Evolutionary conservation across 1,140 invertebrate species (phyloP), one percentile per base, ranked within the genome.

Genomic region (Drosophila bifasciata): DNA sequence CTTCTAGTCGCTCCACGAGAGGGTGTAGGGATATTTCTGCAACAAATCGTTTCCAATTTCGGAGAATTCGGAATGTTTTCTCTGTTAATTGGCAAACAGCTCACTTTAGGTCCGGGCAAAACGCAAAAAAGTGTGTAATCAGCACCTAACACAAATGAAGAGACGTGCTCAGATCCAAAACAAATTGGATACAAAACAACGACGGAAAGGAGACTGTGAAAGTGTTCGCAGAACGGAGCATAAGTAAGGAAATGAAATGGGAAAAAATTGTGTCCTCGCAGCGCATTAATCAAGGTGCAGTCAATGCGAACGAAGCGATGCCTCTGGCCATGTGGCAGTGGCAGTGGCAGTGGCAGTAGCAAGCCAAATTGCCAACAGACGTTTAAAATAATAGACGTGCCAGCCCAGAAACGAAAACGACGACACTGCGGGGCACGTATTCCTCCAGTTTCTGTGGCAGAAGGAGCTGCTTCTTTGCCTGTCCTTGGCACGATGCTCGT

Each of bases 231-330:
- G 41, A 79, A 71, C 80, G 52, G 56, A 51, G 39, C 25, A 16
- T 46, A 19, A 36, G 17, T 46, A 39, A 19, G 9, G 9, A 36
- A 19, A 25, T 19, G 13, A 1, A 16, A 3, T 6, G 52, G 16
- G 21, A 21, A 32, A 21, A 48, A 41, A 40, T 39, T 44, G 45
- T 73, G 74, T 64, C 71, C 64, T 72, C 61, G 21, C 60, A 77
- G 52, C 62, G 68, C 73, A 86, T 86, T 85, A 86, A 86, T 86
- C 81, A 80, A 76, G 80, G 63, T 80, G 77, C 68, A 86, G 80
- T 73, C 76, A 62, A 85, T 80, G 69, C 58, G 67, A 44, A 36
- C 49, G 68, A 36, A 52, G 46, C 52, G 46, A 11, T 44, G 32
- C 32, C 43, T 46, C 44, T 50, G 17, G 55, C 15, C 16, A 21